These are phyloP conservation scores for Microtus ochrogaster DNA, from an alignment of 2,113 vertebrate species.

Conservation along the genomic window DNA sequence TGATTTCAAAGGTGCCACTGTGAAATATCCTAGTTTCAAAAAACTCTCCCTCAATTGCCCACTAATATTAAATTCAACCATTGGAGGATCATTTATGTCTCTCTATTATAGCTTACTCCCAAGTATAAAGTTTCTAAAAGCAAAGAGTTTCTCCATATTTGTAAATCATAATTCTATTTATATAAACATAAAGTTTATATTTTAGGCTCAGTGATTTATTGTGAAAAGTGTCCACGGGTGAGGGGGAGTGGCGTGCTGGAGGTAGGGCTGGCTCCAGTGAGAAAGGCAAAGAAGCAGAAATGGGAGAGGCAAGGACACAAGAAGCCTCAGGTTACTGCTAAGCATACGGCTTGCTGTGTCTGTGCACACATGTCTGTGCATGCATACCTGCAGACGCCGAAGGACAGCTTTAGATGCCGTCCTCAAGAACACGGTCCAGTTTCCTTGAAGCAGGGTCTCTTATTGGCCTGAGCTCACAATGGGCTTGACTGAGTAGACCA, in stretches of 20 bases:
- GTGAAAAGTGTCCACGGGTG: not conserved
- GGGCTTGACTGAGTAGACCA: not conserved
- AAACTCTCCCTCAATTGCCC: not conserved
- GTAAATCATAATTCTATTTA: not conserved
- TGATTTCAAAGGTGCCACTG: constrained; percentile 15
- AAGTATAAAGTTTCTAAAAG: constrained; percentile 60
- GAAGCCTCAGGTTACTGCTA: not conserved
- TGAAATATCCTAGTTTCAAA: constrained; percentile 34
- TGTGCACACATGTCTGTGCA: not conserved
- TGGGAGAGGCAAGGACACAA: not conserved
- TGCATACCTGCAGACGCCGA: not conserved
- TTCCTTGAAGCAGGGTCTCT: not conserved
- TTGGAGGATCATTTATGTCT: constrained; percentile 22
- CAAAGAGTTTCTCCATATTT: not conserved
- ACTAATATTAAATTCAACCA: constrained; percentile 52
- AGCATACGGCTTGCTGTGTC: not conserved
- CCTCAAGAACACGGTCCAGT: not conserved
- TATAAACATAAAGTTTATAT: not conserved
- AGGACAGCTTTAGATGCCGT: not conserved
- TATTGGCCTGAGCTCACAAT: not conserved
- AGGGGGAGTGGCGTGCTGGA: not conserved
- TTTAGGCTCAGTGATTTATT: constrained; percentile 37
- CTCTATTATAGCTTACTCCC: not conserved
- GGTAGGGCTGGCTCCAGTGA: not conserved
- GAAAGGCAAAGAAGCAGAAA: not conserved